These are phyloP conservation scores for Hylia prasina DNA, from an alignment of 2,113 vertebrate species.

Conservation along the genomic window DNA sequence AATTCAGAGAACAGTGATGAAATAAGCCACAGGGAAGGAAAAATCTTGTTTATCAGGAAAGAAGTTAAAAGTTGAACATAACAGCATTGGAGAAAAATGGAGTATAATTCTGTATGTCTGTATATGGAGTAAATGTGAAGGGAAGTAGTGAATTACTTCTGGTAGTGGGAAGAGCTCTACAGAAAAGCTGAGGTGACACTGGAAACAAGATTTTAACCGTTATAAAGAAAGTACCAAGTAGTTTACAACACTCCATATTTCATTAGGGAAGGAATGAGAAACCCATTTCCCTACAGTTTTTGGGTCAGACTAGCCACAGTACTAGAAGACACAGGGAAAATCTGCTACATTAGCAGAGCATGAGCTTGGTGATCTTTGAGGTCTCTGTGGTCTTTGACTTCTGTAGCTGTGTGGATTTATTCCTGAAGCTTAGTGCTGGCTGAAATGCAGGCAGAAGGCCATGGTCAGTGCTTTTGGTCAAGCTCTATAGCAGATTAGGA, in stretches of 20 bases:
- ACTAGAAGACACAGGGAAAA: background rate
- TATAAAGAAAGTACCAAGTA: background rate
- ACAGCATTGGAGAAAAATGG: background rate
- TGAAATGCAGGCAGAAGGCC: background rate
- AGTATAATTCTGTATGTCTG: background rate
- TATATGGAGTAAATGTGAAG: background rate
- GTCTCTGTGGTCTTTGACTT: background rate
- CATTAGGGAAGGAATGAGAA: background rate
- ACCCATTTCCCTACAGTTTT: background rate
- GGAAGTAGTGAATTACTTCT: background rate
- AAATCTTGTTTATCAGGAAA: background rate
- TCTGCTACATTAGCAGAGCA: background rate
- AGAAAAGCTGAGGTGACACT: background rate
- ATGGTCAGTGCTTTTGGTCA: background rate
- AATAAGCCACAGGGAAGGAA: background rate
- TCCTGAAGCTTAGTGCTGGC: background rate
- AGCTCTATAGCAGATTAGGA: background rate
- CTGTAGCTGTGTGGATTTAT: background rate
- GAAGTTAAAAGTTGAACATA: background rate
- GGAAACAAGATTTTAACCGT: background rate
- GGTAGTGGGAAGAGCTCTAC: background rate
- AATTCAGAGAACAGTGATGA: background rate
- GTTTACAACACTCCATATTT: background rate
- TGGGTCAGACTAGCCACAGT: background rate
- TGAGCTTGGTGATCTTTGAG: background rate